Percentiles rank a stretch among this genome's conserved stretches.
phyloP scores from a whole-genome alignment of 2,888 invertebrate genomes.

The Caradrina clavipalpis region DNA sequence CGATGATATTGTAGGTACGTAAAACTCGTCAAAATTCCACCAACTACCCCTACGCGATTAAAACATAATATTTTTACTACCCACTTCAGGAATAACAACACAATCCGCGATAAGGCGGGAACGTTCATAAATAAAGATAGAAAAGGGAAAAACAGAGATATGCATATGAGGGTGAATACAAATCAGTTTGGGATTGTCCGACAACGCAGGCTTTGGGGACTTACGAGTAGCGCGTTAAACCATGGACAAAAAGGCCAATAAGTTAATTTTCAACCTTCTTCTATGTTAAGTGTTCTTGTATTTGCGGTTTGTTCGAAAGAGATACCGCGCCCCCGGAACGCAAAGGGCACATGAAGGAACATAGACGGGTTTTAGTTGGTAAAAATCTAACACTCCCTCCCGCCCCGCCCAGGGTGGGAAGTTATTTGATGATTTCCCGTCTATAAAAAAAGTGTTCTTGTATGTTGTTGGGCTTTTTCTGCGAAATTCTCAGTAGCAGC shows the following conservation, averaged over 20 bases:
- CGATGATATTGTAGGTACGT: neutral
- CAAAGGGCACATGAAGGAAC: no score
- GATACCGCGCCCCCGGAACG: no score
- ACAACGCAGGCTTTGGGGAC: slow-evolving; percentile 21
- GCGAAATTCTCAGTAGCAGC: no score
- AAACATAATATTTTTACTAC: slow-evolving; percentile 53
- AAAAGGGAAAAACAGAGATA: slow-evolving; percentile 50
- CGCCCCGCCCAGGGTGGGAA: no score
- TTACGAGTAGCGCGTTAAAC: neutral
- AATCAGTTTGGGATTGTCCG: slow-evolving; percentile 56
- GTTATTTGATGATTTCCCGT: no score
- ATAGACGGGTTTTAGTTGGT: no score
- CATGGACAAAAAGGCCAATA: neutral
- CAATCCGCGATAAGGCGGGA: slow-evolving; percentile 47
- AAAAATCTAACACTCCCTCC: no score
- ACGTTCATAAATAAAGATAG: slow-evolving; percentile 55
- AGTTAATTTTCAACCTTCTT: neutral
- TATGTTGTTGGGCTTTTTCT: no score
- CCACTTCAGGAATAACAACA: slow-evolving; percentile 52
- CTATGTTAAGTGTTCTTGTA: neutral
- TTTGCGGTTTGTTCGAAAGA: no score
- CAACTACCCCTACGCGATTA: slow-evolving; percentile 37
- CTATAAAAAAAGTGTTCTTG: no score
- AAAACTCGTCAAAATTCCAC: neutral
- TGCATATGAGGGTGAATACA: slow-evolving; percentile 61